phyloP scores from a whole-genome alignment of 2,797 vertebrate species.

The Anas bernieri region DNA sequence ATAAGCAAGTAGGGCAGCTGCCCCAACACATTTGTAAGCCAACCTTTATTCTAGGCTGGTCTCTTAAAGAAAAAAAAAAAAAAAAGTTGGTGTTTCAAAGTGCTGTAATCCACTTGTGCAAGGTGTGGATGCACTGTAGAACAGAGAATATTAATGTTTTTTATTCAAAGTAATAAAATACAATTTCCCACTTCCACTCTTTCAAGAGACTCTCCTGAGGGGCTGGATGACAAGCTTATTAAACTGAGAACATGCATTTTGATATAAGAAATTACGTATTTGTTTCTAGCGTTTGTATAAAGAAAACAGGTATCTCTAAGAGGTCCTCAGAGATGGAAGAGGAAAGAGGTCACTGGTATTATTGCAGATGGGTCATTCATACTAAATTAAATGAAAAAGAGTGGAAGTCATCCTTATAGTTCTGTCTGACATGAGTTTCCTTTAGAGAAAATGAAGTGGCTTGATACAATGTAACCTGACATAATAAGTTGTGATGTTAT shows the following conservation, averaged over 20 bases:
- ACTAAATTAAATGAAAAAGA: conserved; percentile 11
- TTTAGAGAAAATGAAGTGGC: neutral
- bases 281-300: conserved; percentile 18
- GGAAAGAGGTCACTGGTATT: conserved; percentile 2
- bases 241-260: conserved; percentile 47
- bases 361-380: conserved; percentile 4
- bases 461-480: neutral
- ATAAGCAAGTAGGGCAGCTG: neutral
- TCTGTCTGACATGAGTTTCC: neutral
- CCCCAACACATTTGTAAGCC: neutral
- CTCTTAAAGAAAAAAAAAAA: neutral
- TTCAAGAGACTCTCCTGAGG: conserved; percentile 27
- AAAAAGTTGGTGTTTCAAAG: neutral
- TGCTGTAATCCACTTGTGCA: neutral
- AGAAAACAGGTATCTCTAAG: conserved; percentile 35
- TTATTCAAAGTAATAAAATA: conserved; percentile 49
- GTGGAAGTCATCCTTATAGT: neutral
- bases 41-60: neutral
- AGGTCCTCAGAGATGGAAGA: neutral
- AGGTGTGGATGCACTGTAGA: neutral
- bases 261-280: conserved; percentile 23
- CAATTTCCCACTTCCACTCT: conserved; percentile 29
- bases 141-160: neutral
- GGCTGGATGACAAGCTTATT: conserved; percentile 51
- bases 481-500: neutral